Evolutionary conservation across 2,113 vertebrate species (phyloP).

Genomic region (Bothrops jararaca): DNA sequence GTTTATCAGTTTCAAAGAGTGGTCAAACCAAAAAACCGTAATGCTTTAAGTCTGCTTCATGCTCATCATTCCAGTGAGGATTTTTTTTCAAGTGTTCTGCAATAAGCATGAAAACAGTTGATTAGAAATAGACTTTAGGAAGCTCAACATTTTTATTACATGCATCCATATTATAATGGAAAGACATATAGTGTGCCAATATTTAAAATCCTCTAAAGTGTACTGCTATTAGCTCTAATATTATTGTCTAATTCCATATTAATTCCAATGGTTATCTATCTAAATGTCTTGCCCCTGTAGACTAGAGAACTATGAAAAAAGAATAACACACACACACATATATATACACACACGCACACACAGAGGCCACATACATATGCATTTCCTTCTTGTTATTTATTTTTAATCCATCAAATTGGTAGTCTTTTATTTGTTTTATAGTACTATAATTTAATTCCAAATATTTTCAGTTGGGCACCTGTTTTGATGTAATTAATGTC

Average conservation of each 20-base stretch:
- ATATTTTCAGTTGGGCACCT: background rate
- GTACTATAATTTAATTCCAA: background rate
- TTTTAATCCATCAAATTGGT: background rate
- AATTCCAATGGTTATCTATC: slow-evolving; percentile 41
- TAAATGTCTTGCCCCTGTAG: slow-evolving; percentile 40
- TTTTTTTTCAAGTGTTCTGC: slow-evolving; percentile 60
- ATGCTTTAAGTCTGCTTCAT: slow-evolving; percentile 48
- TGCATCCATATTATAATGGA: slow-evolving; percentile 55
- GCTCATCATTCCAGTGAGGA: slow-evolving; percentile 49
- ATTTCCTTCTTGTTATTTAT: background rate
- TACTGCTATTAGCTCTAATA: slow-evolving; percentile 58
- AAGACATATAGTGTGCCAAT: slow-evolving; percentile 33
- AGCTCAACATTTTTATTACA: slow-evolving; percentile 64
- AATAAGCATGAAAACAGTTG: slow-evolving; percentile 57
- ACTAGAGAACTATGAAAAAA: background rate
- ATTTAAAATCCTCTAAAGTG: slow-evolving; percentile 59
- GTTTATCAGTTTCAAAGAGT: slow-evolving; percentile 21
- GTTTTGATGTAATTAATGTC: background rate
- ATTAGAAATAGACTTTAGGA: slow-evolving; percentile 51
- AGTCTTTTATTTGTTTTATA: background rate
- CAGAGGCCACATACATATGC: background rate
- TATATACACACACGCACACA: background rate
- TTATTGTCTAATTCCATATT: slow-evolving; percentile 45
- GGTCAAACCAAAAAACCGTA: background rate
- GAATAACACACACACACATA: background rate